A percentile compares a stretch with the other conserved stretches of the same genome.
Evolutionary conservation across 2,113 vertebrate species (phyloP).

Genomic region (Antennarius striatus): DNA sequence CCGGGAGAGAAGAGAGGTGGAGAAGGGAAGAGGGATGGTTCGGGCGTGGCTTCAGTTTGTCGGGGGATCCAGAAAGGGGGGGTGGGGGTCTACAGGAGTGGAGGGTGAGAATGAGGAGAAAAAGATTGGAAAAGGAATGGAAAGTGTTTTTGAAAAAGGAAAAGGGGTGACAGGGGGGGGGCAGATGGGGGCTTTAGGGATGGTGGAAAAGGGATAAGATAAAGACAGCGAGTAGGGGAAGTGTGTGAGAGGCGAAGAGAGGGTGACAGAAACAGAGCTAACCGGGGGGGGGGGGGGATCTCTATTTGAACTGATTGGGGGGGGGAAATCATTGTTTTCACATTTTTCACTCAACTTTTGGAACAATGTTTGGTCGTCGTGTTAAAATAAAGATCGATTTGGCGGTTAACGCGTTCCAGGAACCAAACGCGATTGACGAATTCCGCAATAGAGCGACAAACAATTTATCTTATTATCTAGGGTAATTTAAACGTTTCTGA

Average conservation of each 20-base stretch:
- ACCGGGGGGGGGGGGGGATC: slow-evolving; percentile 15
- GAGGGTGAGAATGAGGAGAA: not conserved
- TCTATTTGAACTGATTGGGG: slow-evolving; percentile 19
- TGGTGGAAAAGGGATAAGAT: slow-evolving; percentile 57
- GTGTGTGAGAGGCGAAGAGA: slow-evolving; percentile 16
- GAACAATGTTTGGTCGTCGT: no score
- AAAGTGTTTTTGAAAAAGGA: slow-evolving; percentile 41
- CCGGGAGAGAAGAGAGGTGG: not conserved
- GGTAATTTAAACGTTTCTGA: no score
- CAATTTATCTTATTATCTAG: no score
- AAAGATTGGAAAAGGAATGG: slow-evolving; percentile 28
- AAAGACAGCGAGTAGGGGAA: slow-evolving; percentile 24
- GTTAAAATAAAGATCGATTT: no score
- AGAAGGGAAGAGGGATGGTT: slow-evolving; percentile 12
- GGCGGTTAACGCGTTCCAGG: no score
- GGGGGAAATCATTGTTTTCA: no score
- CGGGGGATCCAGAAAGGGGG: slow-evolving; percentile 2
- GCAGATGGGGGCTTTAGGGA: slow-evolving; percentile 38
- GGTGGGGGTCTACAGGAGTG: slow-evolving; percentile 14
- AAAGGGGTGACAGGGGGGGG: not conserved
- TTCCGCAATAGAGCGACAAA: no score
- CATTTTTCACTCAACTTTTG: not conserved
- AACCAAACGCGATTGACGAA: no score
- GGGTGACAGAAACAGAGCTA: slow-evolving; percentile 11
- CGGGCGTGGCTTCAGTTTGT: slow-evolving; percentile 10